Conservation (phyloP, 2,888 invertebrate genomes). For the Thecophora atra region DNA sequence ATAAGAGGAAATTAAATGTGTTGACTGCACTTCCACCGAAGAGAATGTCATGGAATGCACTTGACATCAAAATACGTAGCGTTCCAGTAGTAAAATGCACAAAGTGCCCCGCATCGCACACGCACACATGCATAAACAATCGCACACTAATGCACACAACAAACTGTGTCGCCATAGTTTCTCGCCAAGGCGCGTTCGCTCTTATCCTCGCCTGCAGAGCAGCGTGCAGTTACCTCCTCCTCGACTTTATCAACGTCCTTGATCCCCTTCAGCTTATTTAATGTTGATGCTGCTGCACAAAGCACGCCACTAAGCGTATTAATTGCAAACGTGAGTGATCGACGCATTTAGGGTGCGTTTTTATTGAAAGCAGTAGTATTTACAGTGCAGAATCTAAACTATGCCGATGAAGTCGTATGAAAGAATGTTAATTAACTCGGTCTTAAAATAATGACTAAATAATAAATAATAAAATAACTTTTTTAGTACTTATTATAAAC, state of each 20-base stretch:
- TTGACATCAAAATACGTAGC: constrained; percentile 38
- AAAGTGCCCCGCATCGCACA: background rate
- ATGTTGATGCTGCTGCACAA: constrained; percentile 7
- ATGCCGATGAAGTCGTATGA: too few relatives aligned
- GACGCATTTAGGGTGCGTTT: background rate
- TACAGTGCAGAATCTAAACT: too few relatives aligned
- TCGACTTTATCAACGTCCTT: background rate
- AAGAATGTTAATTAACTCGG: too few relatives aligned
- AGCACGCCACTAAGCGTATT: constrained; percentile 13
- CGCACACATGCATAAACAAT: background rate
- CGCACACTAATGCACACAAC: constrained; percentile 7
- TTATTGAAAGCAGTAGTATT: background rate
- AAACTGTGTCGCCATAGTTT: background rate
- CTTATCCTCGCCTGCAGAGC: background rate
- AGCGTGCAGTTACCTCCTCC: background rate
- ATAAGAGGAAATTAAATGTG: constrained; percentile 31
- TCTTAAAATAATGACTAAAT: too few relatives aligned
- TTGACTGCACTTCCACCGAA: constrained; percentile 10
- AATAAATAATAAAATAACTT: too few relatives aligned
- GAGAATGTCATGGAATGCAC: constrained; percentile 36
- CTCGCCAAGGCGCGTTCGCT: background rate
- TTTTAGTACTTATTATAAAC: too few relatives aligned
- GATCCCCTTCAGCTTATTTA: constrained; percentile 14
- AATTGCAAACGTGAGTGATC: constrained; percentile 6
- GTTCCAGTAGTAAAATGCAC: constrained; percentile 17